These are phyloP conservation scores for Drosophila trapezifrons DNA, from an alignment of 1,140 invertebrate species.

Conservation along the genomic window DNA sequence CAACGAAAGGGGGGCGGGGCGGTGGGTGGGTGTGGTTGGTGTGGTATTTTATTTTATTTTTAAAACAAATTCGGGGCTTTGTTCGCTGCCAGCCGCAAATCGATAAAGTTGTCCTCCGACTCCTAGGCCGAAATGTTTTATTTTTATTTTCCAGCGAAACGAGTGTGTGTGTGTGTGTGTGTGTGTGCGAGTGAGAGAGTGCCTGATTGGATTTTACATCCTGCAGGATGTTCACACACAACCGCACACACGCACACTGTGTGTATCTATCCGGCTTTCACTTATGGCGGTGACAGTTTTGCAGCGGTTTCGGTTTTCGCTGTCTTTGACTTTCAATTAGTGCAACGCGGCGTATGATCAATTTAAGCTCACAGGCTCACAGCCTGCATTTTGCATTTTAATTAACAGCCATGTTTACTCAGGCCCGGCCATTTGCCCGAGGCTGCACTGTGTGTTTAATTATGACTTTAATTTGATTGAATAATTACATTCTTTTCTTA, in stretches of 20 bases:
- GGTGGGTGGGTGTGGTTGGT: not conserved
- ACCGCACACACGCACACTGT: conserved; percentile 5
- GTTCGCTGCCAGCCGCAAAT: conserved; percentile 42
- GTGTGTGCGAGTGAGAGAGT: conserved; percentile 16
- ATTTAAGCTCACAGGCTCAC: conserved; percentile 25
- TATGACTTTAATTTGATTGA: conserved; percentile 34
- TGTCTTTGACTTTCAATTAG: conserved; percentile 63
- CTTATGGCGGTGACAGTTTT: conserved; percentile 44
- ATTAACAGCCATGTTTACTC: conserved; percentile 24
- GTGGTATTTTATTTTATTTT: conserved; percentile 44
- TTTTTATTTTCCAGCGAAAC: conserved; percentile 41
- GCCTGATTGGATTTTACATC: conserved; percentile 59
- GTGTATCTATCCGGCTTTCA: conserved; percentile 59
- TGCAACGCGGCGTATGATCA: conserved; percentile 52
- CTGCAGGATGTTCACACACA: conserved; percentile 30
- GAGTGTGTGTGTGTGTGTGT: conserved; percentile 6
- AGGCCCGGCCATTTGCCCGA: not conserved
- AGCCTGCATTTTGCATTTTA: conserved; percentile 36
- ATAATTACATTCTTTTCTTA: conserved; percentile 1
- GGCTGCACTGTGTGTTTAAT: conserved; percentile 22
- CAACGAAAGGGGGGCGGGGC: not conserved
- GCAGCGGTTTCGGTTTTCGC: conserved; percentile 34
- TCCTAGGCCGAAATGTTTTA: conserved; percentile 50
- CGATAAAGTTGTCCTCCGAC: conserved; percentile 49
- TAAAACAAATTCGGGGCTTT: conserved; percentile 52